These are phyloP conservation scores for Oreochromis aureus DNA, from an alignment of 2,113 vertebrate species.

Conservation along the genomic window DNA sequence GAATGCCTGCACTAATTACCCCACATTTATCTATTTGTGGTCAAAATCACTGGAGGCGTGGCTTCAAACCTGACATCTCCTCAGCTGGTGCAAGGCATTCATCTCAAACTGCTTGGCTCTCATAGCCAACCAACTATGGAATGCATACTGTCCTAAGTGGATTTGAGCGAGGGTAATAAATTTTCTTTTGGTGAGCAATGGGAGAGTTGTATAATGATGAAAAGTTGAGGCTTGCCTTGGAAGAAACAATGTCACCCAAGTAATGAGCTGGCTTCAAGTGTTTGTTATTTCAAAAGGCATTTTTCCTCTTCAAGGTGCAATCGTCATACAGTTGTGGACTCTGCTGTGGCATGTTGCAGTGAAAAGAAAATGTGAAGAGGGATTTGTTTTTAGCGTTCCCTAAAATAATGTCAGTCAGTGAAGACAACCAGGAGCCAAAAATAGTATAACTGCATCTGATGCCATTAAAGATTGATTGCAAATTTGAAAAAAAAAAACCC, in stretches of 20 bases:
- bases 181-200: conserved; percentile 80
- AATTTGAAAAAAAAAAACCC: not conserved
- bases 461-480: not conserved
- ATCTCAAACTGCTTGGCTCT: conserved; percentile 62
- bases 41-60: not conserved
- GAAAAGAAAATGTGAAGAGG: conserved; percentile 4
- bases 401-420: conserved; percentile 12
- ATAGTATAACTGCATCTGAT: not conserved
- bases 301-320: conserved; percentile 78
- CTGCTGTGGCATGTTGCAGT: conserved; percentile 80
- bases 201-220: conserved; percentile 79
- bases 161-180: conserved; percentile 81
- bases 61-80: conserved; percentile 24
- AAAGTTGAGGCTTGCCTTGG: conserved; percentile 85
- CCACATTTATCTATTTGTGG: not conserved
- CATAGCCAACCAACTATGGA: conserved; percentile 74
- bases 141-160: conserved; percentile 80
- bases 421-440: not conserved
- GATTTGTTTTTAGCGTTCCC: conserved; percentile 27
- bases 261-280: conserved; percentile 68
- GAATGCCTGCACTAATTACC: not conserved
- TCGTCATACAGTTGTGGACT: conserved; percentile 75
- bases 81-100: conserved; percentile 44
- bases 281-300: conserved; percentile 80
- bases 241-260: conserved; percentile 76